Percentiles rank a stretch among this genome's conserved stretches.
These are phyloP conservation scores for Strix aluco DNA, from an alignment of 2,113 vertebrate genomes.

Conservation along the genomic window DNA sequence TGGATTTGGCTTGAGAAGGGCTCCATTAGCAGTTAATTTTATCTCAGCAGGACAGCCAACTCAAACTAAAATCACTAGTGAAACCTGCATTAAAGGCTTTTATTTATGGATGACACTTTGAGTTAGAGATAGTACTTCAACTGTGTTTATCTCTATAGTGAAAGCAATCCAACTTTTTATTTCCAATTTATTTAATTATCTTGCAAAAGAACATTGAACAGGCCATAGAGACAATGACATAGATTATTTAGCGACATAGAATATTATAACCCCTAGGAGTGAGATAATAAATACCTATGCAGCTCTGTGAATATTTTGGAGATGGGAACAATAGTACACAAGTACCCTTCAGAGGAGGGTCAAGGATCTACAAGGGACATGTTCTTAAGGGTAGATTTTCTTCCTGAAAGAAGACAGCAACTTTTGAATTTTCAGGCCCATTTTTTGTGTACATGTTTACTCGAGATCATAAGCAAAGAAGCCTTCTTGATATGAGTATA, in stretches of 20 bases:
- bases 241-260: not conserved
- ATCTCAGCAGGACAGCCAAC: not conserved
- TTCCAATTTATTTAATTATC: not conserved
- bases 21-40: not conserved
- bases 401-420: not conserved
- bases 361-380: not conserved
- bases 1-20: not conserved
- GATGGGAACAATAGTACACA: not conserved
- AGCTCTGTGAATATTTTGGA: not conserved
- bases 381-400: not conserved
- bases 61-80: not conserved
- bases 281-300: not conserved
- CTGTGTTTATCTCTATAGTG: not conserved
- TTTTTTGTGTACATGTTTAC: not conserved
- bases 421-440: not conserved
- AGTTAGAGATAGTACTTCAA: not conserved
- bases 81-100: not conserved
- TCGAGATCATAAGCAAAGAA: not conserved
- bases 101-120: not conserved
- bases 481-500: not conserved
- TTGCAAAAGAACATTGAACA: not conserved
- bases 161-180: not conserved
- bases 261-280: not conserved
- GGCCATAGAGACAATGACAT: not conserved
- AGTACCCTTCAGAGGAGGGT: not conserved